phyloP scores from a whole-genome alignment of 2,113 vertebrate genomes.

The Lepisosteus osseus region DNA sequence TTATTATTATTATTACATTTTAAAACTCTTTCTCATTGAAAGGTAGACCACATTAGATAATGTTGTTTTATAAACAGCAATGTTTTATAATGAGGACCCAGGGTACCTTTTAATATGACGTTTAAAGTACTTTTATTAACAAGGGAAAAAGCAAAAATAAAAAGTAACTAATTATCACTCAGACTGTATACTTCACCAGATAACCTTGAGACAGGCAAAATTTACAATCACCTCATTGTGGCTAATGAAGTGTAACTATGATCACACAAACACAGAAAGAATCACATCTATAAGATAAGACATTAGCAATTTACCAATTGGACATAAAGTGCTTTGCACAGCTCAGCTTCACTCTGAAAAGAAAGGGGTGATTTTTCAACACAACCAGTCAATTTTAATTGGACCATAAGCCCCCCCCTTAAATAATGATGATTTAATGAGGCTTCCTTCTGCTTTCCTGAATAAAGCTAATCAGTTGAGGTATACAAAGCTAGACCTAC shows the following conservation, averaged over 20 bases:
- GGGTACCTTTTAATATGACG: too few species aligned
- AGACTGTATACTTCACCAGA: background rate
- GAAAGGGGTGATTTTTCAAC: conserved; percentile 50
- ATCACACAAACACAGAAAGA: conserved; percentile 38
- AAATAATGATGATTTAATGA: conserved; percentile 75
- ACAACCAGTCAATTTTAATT: conserved; percentile 62
- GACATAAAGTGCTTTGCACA: conserved; percentile 43
- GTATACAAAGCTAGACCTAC: conserved; percentile 43
- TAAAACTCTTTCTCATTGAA: too few species aligned
- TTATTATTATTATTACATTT: too few species aligned
- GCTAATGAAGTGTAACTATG: conserved; percentile 70
- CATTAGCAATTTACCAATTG: conserved; percentile 51
- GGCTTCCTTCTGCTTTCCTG: conserved; percentile 52
- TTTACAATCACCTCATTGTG: conserved; percentile 58
- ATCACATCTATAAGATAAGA: conserved; percentile 42
- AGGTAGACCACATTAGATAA: too few species aligned
- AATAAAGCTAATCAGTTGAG: conserved; percentile 60
- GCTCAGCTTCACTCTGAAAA: conserved; percentile 25
- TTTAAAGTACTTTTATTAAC: too few species aligned
- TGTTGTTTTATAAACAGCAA: too few species aligned
- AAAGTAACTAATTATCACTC: background rate
- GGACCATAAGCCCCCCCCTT: conserved; percentile 59
- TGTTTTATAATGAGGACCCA: too few species aligned
- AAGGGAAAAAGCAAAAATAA: background rate
- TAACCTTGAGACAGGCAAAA: conserved; percentile 38